phyloP scores from a whole-genome alignment of 2,113 vertebrate genomes.

The Mystacornis crossleyi region DNA sequence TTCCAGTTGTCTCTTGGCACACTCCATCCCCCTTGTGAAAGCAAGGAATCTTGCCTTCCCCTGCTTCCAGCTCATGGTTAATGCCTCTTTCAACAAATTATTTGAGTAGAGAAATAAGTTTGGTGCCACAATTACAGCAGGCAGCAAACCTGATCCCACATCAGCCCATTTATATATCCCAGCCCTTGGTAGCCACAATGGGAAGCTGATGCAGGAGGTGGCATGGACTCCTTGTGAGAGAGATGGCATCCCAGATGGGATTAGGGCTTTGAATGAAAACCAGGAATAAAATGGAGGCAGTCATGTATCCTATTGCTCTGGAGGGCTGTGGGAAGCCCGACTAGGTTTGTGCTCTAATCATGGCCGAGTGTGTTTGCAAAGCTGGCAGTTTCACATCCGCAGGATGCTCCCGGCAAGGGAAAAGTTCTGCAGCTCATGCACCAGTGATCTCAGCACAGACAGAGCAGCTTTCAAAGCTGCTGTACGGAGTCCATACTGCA shows the following conservation, averaged over 20 bases:
- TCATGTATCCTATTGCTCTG: neutral
- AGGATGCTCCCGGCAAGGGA: slow-evolving; percentile 12
- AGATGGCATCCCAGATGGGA: neutral
- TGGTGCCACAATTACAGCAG: neutral
- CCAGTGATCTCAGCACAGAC: slow-evolving; percentile 17
- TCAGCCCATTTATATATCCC: neutral
- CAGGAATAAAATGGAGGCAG: neutral
- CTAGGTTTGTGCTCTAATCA: neutral
- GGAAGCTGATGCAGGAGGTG: neutral
- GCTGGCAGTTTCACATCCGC: neutral
- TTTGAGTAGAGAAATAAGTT: neutral
- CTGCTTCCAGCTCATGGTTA: neutral
- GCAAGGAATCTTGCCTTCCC: neutral
- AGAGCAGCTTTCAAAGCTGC: slow-evolving; percentile 57
- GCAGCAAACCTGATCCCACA: neutral
- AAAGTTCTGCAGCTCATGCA: slow-evolving; percentile 44
- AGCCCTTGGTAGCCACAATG: rapidly evolving
- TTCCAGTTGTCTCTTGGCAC: neutral
- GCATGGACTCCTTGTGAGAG: neutral
- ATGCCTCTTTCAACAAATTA: neutral
- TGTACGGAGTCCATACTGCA: slow-evolving; percentile 48
- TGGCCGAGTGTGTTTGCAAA: neutral
- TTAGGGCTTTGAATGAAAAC: neutral
- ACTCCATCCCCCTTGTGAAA: neutral
- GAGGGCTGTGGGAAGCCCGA: slow-evolving; percentile 1